Conservation (phyloP, 2,888 invertebrate genomes). For the Ischnus inquisitorius region DNA sequence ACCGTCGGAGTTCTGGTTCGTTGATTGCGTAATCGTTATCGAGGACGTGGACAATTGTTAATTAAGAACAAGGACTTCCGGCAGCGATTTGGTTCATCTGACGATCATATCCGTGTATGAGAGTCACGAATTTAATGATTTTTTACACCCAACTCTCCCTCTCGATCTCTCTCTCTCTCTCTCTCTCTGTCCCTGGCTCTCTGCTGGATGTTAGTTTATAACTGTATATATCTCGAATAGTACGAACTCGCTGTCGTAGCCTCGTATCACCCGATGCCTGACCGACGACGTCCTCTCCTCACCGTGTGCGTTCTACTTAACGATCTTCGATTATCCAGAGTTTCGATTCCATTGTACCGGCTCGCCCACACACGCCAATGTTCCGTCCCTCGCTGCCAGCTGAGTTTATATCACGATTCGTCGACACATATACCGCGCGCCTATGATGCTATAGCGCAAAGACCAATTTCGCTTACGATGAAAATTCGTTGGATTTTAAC, state of each 20-base stretch:
- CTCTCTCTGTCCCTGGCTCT: neutral
- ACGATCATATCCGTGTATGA: constrained; percentile 4
- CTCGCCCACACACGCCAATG: neutral
- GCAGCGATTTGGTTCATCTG: neutral
- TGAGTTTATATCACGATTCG: neutral
- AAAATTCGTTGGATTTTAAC: neutral
- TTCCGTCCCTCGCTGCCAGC: constrained; percentile 1
- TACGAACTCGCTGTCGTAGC: constrained; percentile 4
- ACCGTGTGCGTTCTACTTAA: constrained; percentile 22
- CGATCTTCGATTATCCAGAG: constrained; percentile 40
- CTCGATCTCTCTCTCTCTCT: neutral
- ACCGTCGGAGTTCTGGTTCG: neutral
- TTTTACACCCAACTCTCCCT: neutral
- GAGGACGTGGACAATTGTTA: constrained; percentile 30
- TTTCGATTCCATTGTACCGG: constrained; percentile 2
- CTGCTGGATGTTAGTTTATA: neutral
- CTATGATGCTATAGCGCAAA: neutral
- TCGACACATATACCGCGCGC: neutral
- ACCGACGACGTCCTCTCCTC: neutral
- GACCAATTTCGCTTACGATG: neutral
- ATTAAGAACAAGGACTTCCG: constrained; percentile 3
- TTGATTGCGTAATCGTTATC: neutral
- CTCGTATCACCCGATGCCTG: constrained; percentile 8
- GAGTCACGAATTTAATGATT: constrained; percentile 9
- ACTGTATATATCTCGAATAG: neutral